phyloP scores from a whole-genome alignment of 1,140 invertebrate genomes.

The Brachionus sp. region DNA sequence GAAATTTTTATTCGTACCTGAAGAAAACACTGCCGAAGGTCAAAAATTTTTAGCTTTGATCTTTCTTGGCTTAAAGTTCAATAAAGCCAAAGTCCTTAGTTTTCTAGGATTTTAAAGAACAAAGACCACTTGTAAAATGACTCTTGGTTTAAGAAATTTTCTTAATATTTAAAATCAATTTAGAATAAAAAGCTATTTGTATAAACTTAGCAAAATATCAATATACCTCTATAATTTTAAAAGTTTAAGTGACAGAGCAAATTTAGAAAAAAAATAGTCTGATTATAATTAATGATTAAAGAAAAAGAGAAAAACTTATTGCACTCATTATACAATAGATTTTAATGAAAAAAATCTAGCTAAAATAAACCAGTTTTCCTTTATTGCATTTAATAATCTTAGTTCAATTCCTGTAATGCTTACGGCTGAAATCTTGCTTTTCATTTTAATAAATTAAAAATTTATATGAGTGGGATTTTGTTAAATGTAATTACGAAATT shows the following conservation, averaged over 20 bases:
- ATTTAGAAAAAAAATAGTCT: not conserved
- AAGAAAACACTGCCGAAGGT: not conserved
- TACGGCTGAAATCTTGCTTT: not conserved
- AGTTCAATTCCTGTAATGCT: not conserved
- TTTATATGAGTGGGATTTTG: not conserved
- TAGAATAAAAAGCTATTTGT: not conserved
- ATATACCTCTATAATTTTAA: not conserved
- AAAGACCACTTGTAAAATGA: too few species aligned
- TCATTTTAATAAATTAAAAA: too few species aligned
- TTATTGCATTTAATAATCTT: not conserved
- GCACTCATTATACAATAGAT: not conserved
- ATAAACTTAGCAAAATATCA: not conserved
- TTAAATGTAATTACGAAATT: not conserved
- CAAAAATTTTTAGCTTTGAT: too few species aligned
- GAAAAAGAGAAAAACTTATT: not conserved
- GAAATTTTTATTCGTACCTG: not conserved
- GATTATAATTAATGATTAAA: not conserved
- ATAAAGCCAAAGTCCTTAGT: too few species aligned
- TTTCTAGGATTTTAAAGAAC: too few species aligned
- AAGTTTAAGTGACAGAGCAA: not conserved
- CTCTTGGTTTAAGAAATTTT: too few species aligned
- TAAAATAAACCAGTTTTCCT: not conserved
- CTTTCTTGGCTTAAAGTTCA: too few species aligned
- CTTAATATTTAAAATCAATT: too few species aligned
- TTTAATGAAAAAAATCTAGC: not conserved